A percentile compares a stretch with the other conserved stretches of the same genome.
These are phyloP conservation scores for Melanchra persicariae DNA, from an alignment of 2,888 invertebrate species.

Conservation along the genomic window DNA sequence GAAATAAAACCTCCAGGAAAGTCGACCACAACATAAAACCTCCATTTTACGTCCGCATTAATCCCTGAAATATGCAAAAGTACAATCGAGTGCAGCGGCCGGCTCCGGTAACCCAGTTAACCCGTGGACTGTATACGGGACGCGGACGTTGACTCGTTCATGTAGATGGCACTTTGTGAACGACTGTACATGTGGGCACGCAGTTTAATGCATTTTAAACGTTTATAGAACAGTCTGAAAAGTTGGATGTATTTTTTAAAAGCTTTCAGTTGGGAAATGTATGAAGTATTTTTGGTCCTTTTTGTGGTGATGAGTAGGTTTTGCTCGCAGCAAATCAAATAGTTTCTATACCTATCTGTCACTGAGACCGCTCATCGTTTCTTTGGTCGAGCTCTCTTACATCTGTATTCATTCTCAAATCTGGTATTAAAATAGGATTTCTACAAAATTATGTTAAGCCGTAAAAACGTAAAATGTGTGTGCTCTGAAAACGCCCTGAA, in stretches of 20 bases:
- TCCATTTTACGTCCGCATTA: slow-evolving; percentile 9
- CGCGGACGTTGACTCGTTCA: slow-evolving; percentile 53
- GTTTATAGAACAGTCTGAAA: neutral
- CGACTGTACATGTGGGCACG: slow-evolving; percentile 25
- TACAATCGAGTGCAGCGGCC: slow-evolving; percentile 46
- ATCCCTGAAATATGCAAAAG: slow-evolving; percentile 54
- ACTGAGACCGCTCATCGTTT: too few species aligned
- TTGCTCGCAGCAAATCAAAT: too few species aligned
- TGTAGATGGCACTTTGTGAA: slow-evolving; percentile 52
- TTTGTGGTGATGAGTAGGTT: too few species aligned
- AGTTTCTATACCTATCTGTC: too few species aligned
- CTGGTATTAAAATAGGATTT: neutral
- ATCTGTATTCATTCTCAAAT: too few species aligned
- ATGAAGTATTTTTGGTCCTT: neutral
- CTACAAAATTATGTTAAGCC: neutral
- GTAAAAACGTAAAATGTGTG: slow-evolving; percentile 12
- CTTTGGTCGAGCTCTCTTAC: too few species aligned
- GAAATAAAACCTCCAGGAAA: neutral
- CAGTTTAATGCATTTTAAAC: slow-evolving; percentile 29
- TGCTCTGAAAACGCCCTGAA: slow-evolving; percentile 52
- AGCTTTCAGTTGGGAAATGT: neutral
- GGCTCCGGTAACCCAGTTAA: slow-evolving; percentile 64
- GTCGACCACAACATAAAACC: slow-evolving; percentile 13
- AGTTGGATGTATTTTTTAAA: neutral
- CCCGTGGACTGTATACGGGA: slow-evolving; percentile 55